A percentile compares a stretch with the other conserved stretches of the same genome.
Conservation (phyloP, 2,888 invertebrate species). For the Minunthozetes semirufus region DNA sequence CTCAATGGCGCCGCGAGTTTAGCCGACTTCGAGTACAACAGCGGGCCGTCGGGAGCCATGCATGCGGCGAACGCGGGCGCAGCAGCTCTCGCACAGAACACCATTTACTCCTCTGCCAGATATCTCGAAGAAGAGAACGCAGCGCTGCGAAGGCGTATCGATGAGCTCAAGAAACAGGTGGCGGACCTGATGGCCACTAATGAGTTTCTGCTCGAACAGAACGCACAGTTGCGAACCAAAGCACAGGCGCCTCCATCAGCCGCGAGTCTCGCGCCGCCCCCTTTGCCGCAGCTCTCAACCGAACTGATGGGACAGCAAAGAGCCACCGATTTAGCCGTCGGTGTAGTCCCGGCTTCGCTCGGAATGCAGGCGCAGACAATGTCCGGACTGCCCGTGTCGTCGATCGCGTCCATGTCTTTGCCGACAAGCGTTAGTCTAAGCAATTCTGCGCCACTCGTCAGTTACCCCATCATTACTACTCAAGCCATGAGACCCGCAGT, state of each 20-base stretch:
- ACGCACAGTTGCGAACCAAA: conserved; percentile 58
- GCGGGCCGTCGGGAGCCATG: background rate
- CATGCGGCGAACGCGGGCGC: conserved; percentile 1
- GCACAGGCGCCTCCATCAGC: background rate
- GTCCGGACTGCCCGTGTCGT: conserved; percentile 20
- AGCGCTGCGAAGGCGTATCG: conserved; percentile 60
- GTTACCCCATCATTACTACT: conserved; percentile 27
- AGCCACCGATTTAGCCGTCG: conserved; percentile 27
- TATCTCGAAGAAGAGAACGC: conserved; percentile 60
- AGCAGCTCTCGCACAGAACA: background rate
- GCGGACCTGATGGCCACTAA: conserved; percentile 67
- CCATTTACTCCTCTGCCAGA: conserved; percentile 36
- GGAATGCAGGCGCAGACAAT: conserved; percentile 23
- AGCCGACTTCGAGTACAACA: background rate
- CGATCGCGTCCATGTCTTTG: conserved; percentile 35
- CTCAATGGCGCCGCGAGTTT: conserved; percentile 2
- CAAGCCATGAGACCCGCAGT: conserved; percentile 26
- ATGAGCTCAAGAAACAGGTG: conserved; percentile 63
- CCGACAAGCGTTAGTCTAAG: conserved; percentile 32
- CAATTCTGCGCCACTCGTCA: conserved; percentile 32
- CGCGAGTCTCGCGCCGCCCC: background rate
- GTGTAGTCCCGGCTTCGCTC: conserved; percentile 11
- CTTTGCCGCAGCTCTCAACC: conserved; percentile 21
- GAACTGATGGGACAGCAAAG: conserved; percentile 16
- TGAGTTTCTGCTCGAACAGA: conserved; percentile 69